Conservation (phyloP, 2,888 invertebrate species). For the Drosophila anomalata region DNA sequence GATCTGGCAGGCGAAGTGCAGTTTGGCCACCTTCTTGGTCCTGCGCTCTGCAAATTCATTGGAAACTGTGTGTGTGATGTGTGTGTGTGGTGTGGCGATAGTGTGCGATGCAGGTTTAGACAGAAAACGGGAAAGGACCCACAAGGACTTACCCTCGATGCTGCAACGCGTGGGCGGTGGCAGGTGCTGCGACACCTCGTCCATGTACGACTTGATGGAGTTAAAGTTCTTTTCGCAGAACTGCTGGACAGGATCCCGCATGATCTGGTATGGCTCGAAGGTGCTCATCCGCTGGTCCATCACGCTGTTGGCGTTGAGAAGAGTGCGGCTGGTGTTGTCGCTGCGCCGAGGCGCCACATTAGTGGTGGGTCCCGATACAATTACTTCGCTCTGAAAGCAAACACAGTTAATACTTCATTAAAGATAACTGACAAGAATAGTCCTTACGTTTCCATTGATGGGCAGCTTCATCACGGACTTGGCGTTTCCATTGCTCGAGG, state of each 20-base stretch:
- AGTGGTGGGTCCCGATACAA: constrained; percentile 87
- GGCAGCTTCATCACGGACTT: constrained; percentile 84
- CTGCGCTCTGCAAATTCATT: constrained; percentile 87
- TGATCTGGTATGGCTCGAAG: constrained; percentile 93
- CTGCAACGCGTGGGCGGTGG: constrained; percentile 97
- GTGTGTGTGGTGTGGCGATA: constrained; percentile 30
- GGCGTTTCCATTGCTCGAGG: constrained; percentile 80
- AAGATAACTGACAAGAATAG: background rate
- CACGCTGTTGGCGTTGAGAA: constrained; percentile 86
- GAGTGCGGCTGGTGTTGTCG: constrained; percentile 91
- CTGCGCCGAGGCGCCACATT: constrained; percentile 87
- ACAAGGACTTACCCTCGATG: constrained; percentile 90
- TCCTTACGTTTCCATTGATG: constrained; percentile 80
- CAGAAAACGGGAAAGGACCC: constrained; percentile 5
- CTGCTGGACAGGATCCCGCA: constrained; percentile 96
- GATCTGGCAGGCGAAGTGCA: constrained; percentile 95
- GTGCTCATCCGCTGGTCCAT: constrained; percentile 88
- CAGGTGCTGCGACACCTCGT: constrained; percentile 91
- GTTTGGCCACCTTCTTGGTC: constrained; percentile 93
- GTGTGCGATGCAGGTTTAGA: constrained; percentile 14
- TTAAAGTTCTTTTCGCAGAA: constrained; percentile 97
- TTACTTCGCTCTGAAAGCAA: constrained; percentile 82
- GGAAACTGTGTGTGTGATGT: constrained; percentile 76
- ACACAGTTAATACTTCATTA: no score
- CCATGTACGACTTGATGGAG: constrained; percentile 96